Percentiles rank a stretch among this genome's conserved stretches.
These are phyloP conservation scores for Danio jaintianensis DNA, from an alignment of 2,797 vertebrate species.

Conservation along the genomic window DNA sequence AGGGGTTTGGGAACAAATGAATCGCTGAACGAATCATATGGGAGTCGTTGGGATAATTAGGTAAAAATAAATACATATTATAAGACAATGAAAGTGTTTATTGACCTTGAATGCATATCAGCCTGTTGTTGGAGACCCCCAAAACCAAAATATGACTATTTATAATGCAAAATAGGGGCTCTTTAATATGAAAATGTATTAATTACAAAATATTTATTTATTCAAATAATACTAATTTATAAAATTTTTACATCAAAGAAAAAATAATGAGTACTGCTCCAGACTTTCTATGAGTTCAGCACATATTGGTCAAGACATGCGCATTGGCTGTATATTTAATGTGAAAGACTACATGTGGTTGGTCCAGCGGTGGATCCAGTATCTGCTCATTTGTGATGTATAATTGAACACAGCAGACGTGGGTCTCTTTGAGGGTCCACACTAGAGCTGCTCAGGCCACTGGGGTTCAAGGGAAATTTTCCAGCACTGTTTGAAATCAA, in stretches of 20 bases:
- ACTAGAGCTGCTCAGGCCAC: not conserved
- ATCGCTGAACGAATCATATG: too few species aligned
- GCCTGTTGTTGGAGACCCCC: too few species aligned
- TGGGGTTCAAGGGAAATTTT: conserved; percentile 25
- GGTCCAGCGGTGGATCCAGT: conserved; percentile 20
- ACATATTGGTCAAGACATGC: conserved; percentile 1
- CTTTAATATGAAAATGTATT: too few species aligned
- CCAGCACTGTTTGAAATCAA: conserved; percentile 15
- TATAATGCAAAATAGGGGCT: too few species aligned
- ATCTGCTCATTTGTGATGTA: conserved; percentile 49
- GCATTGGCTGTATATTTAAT: conserved; percentile 35
- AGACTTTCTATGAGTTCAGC: not conserved
- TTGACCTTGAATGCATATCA: too few species aligned
- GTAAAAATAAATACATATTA: too few species aligned
- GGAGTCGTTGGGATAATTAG: too few species aligned
- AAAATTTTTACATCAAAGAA: not conserved
- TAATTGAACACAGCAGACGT: conserved; percentile 47
- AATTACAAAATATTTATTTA: too few species aligned
- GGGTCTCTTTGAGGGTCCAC: conserved; percentile 7
- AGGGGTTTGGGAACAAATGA: too few species aligned
- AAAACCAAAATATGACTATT: too few species aligned
- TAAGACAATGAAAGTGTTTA: too few species aligned
- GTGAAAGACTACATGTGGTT: conserved; percentile 17
- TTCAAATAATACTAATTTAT: not conserved
- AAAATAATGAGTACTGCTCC: not conserved